Evolutionary conservation across 2,113 vertebrate species (phyloP).

Genomic region (Sceloporus tristichus): DNA sequence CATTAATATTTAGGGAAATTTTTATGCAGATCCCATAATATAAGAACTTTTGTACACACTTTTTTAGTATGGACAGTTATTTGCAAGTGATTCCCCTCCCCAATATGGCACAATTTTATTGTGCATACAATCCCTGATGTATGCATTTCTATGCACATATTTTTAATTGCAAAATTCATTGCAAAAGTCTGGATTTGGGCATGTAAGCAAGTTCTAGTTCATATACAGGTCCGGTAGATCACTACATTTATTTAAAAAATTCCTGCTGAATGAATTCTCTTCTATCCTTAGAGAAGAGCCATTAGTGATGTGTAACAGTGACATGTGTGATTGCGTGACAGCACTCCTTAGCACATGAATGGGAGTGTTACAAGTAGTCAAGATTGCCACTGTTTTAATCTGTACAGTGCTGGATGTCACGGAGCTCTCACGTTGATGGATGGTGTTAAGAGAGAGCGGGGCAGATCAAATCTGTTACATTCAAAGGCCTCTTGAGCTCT

Average conservation of each 20-base stretch:
- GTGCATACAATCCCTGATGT: not conserved
- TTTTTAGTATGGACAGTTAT: not conserved
- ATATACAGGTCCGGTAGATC: not conserved
- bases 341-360: not conserved
- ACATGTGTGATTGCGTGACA: not conserved
- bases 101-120: not conserved
- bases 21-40: not conserved
- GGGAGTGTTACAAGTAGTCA: not conserved
- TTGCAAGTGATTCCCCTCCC: not conserved
- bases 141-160: not conserved
- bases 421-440: not conserved
- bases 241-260: not conserved
- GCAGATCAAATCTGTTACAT: not conserved
- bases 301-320: not conserved
- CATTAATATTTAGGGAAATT: too few species aligned
- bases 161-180: not conserved
- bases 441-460: constrained; percentile 10
- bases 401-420: not conserved
- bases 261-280: not conserved
- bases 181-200: not conserved
- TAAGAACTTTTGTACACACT: not conserved
- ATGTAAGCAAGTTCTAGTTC: not conserved
- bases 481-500: not conserved
- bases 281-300: not conserved
- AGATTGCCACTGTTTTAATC: not conserved